phyloP scores from a whole-genome alignment of 2,888 invertebrate genomes.

The Scrobipalpa costella region DNA sequence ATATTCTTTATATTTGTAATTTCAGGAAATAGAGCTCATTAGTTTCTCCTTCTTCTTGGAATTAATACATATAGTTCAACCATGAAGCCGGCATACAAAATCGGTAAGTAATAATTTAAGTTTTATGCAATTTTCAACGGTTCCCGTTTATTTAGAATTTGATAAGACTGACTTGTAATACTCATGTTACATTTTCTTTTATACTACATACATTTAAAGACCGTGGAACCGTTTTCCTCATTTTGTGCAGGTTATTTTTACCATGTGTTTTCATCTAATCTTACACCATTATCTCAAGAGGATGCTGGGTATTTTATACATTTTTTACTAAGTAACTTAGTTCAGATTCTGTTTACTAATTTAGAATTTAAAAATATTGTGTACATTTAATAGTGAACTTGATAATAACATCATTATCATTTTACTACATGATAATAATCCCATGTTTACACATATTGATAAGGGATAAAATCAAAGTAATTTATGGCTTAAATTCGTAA shows the following conservation, averaged over 20 bases:
- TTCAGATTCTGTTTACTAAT: neutral
- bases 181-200: neutral
- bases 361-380: neutral
- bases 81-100: slow-evolving; percentile 75
- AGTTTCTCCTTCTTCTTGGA: neutral
- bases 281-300: neutral
- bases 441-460: slow-evolving; percentile 9
- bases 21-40: slow-evolving; percentile 10
- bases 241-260: slow-evolving; percentile 21
- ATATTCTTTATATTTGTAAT: neutral
- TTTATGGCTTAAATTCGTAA: neutral
- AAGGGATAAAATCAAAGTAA: slow-evolving; percentile 13
- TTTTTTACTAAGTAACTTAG: too few species aligned
- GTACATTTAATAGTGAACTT: neutral
- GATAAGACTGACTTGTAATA: slow-evolving; percentile 1
- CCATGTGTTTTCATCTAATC: slow-evolving; percentile 15
- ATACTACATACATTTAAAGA: neutral
- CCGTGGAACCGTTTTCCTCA: neutral
- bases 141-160: slow-evolving; percentile 9
- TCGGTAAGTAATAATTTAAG: slow-evolving; percentile 55
- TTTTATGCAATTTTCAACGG: slow-evolving; percentile 9
- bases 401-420: neutral
- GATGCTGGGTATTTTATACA: neutral
- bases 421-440: slow-evolving; percentile 3
- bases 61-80: slow-evolving; percentile 15